A percentile compares a stretch with the other conserved stretches of the same genome.
Conservation (phyloP, 2,797 vertebrate genomes). For the Enteromius fasciolatus region DNA sequence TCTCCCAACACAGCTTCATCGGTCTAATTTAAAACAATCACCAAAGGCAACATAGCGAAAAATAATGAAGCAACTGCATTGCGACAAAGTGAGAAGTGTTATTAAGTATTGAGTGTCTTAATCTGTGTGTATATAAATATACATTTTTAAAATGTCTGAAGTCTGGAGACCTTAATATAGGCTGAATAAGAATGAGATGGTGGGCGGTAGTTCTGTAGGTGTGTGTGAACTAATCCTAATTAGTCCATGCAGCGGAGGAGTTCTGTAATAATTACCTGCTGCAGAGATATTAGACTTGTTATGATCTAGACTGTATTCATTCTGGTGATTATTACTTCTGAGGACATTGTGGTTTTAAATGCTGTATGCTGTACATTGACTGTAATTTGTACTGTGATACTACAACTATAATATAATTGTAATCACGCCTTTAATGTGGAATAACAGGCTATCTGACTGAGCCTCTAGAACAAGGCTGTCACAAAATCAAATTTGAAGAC, state of each 20-base stretch:
- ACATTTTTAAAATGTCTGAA: slow-evolving; percentile 1
- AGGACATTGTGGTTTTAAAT: slow-evolving; percentile 55
- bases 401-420: slow-evolving; percentile 37
- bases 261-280: slow-evolving; percentile 47
- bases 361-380: slow-evolving; percentile 26
- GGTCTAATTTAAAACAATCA: not conserved
- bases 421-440: slow-evolving; percentile 44
- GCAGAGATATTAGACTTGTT: slow-evolving; percentile 45
- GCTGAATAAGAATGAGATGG: slow-evolving; percentile 35
- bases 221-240: slow-evolving; percentile 47
- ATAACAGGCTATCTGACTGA: slow-evolving; percentile 33
- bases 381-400: slow-evolving; percentile 50
- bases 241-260: slow-evolving; percentile 36
- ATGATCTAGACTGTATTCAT: slow-evolving; percentile 45
- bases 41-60: slow-evolving; percentile 14
- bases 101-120: slow-evolving; percentile 4
- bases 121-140: slow-evolving; percentile 16
- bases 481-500: not conserved
- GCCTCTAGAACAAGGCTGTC: not conserved
- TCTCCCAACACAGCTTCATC: not conserved
- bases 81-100: not conserved
- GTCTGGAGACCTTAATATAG: slow-evolving; percentile 29
- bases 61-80: slow-evolving; percentile 21
- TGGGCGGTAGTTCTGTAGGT: slow-evolving; percentile 40
- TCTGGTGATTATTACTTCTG: slow-evolving; percentile 51